Percentiles rank a stretch among this genome's conserved stretches.
phyloP scores from a whole-genome alignment of 2,888 invertebrate species.

The Lasioglossum morio region DNA sequence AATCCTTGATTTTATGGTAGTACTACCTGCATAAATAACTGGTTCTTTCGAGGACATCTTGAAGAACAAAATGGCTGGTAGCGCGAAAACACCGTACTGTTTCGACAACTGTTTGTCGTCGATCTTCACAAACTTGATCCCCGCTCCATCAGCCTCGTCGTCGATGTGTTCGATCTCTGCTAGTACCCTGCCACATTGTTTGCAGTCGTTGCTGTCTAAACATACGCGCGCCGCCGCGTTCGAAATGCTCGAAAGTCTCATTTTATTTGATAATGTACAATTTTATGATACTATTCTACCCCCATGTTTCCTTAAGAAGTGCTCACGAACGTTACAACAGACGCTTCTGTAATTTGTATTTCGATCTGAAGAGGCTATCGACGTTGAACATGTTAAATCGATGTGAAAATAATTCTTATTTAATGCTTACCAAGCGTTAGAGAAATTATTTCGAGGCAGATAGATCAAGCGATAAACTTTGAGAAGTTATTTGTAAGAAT shows the following conservation, averaged over 20 bases:
- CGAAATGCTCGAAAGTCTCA: conserved; percentile 53
- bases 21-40: conserved; percentile 93
- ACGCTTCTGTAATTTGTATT: background rate
- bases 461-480: background rate
- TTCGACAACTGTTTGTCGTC: conserved; percentile 95
- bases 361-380: background rate
- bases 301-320: background rate
- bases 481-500: background rate
- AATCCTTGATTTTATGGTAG: background rate
- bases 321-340: background rate
- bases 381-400: background rate
- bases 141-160: conserved; percentile 95
- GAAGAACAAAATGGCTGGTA: conserved; percentile 96
- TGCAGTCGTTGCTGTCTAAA: conserved; percentile 97
- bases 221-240: conserved; percentile 74
- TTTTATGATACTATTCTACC: background rate
- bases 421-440: background rate
- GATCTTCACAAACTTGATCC: conserved; percentile 96
- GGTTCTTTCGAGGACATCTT: conserved; percentile 95
- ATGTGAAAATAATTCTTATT: too few relatives aligned
- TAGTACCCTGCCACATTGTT: conserved; percentile 95
- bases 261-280: conserved; percentile 3
- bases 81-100: conserved; percentile 94
- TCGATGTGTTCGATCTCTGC: conserved; percentile 96
- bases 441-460: background rate